Conservation (phyloP, 2,113 vertebrate species). For the Tyto alba region DNA sequence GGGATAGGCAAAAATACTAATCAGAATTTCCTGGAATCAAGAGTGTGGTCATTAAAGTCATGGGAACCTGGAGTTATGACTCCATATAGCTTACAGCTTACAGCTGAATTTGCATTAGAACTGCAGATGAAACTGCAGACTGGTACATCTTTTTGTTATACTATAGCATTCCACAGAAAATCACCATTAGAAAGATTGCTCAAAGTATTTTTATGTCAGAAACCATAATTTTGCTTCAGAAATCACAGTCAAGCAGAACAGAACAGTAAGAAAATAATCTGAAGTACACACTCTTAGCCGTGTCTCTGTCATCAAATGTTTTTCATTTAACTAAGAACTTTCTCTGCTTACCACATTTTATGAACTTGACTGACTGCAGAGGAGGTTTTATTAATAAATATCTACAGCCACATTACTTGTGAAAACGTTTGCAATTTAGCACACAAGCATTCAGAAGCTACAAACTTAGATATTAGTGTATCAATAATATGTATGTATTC, state of each 20-base stretch:
- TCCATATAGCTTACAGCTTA: not conserved
- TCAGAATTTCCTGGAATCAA: not conserved
- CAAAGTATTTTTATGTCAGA: not conserved
- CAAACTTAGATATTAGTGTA: not conserved
- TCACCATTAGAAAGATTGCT: not conserved
- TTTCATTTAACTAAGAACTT: not conserved
- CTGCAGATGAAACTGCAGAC: not conserved
- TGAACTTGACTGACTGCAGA: not conserved
- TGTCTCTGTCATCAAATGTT: not conserved
- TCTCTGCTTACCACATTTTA: not conserved
- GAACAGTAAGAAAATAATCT: not conserved
- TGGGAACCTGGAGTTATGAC: accelerated
- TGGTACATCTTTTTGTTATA: not conserved
- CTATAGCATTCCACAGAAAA: not conserved
- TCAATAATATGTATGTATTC: not conserved
- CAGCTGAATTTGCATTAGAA: not conserved
- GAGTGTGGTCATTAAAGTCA: not conserved
- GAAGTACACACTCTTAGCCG: not conserved
- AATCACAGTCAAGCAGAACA: not conserved
- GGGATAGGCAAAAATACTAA: not conserved
- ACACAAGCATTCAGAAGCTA: not conserved
- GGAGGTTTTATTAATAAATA: not conserved
- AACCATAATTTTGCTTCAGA: not conserved
- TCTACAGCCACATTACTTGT: not conserved
- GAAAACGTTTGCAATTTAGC: not conserved